phyloP scores from a whole-genome alignment of 2,888 invertebrate species.

The Cheilosia vernalis region DNA sequence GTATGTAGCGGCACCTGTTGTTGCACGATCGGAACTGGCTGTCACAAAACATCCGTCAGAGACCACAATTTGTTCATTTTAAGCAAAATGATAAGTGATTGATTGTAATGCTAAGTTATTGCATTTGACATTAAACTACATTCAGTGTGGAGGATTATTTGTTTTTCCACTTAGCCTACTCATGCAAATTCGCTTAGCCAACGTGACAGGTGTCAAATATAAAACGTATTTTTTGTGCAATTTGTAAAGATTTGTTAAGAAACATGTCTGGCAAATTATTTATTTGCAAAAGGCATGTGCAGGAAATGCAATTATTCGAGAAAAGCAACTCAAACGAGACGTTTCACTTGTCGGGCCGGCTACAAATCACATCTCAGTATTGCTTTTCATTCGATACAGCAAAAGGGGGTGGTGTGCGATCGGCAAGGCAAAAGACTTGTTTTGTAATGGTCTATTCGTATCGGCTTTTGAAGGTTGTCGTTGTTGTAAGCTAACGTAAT shows the following conservation, averaged over 20 bases:
- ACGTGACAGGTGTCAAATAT: constrained; percentile 60
- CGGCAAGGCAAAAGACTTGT: constrained; percentile 21
- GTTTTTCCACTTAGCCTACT: constrained; percentile 5
- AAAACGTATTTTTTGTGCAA: background rate
- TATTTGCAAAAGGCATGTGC: background rate
- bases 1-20: constrained; percentile 61
- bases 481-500: constrained; percentile 66
- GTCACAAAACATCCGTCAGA: constrained; percentile 40
- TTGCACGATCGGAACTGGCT: constrained; percentile 13
- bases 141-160: background rate
- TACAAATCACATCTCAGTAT: constrained; percentile 36
- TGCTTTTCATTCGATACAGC: constrained; percentile 12
- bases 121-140: constrained; percentile 51
- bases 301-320: constrained; percentile 46
- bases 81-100: constrained; percentile 31
- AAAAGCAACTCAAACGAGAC: constrained; percentile 53
- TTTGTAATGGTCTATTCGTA: constrained; percentile 62
- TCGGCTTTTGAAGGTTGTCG: constrained; percentile 54
- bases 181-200: constrained; percentile 45
- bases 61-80: constrained; percentile 19
- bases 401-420: constrained; percentile 15
- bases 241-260: constrained; percentile 29
- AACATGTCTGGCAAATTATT: constrained; percentile 37
- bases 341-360: constrained; percentile 44
- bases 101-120: constrained; percentile 45